phyloP scores from a whole-genome alignment of 1,140 invertebrate species.

The Scaptodrosophila lebanonensis region DNA sequence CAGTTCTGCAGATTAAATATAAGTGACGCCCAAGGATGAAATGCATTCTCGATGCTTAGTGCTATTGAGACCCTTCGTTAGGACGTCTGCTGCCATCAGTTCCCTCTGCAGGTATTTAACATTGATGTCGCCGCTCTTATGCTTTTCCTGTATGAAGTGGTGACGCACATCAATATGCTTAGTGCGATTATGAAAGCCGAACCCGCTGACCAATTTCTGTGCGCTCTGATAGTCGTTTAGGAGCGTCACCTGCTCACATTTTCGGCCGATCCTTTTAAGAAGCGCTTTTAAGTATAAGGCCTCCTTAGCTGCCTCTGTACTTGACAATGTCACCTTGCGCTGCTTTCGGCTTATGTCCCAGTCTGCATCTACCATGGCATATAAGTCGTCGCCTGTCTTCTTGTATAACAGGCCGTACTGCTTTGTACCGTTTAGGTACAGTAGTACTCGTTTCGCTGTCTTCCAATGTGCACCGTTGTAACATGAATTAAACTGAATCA shows the following conservation, averaged over 20 bases:
- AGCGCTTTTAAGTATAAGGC: constrained; percentile 27
- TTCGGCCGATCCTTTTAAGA: constrained; percentile 21
- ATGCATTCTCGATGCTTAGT: not conserved
- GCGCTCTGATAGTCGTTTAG: constrained; percentile 69
- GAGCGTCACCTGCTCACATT: not conserved
- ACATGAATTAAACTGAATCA: constrained; percentile 77
- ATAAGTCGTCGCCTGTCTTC: not conserved
- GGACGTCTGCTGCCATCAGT: no score
- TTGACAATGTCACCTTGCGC: no score
- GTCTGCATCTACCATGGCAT: constrained; percentile 51
- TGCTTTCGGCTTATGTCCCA: constrained; percentile 63
- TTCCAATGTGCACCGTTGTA: constrained; percentile 69
- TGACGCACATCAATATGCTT: constrained; percentile 76
- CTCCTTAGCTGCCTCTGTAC: no score
- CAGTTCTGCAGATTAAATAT: not conserved
- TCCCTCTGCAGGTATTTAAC: no score
- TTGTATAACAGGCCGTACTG: constrained; percentile 27
- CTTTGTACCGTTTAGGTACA: constrained; percentile 75
- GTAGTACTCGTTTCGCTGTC: constrained; percentile 76
- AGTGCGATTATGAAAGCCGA: constrained; percentile 58
- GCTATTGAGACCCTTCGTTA: not conserved
- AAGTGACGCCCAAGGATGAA: not conserved
- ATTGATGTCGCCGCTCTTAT: no score
- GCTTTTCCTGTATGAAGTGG: constrained; percentile 43
- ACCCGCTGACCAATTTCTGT: constrained; percentile 62